These are phyloP conservation scores for Cantharis nigra DNA, from an alignment of 2,888 invertebrate genomes.

Conservation along the genomic window DNA sequence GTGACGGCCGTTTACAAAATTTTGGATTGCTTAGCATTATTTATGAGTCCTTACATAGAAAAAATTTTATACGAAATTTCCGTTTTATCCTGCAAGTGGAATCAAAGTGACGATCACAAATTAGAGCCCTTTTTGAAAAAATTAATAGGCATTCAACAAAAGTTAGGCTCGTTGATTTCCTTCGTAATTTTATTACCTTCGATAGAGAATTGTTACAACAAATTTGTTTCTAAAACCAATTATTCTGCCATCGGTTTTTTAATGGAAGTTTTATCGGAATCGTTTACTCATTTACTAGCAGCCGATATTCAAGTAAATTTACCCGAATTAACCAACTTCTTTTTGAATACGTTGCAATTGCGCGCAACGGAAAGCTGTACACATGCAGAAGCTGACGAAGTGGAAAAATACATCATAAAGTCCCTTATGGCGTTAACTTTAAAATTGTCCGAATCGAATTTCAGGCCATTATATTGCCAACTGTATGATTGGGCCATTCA, in stretches of 20 bases:
- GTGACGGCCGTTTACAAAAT: conserved; percentile 82
- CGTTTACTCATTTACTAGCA: conserved; percentile 66
- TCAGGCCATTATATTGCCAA: conserved; percentile 85
- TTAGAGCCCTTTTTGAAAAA: conserved; percentile 62
- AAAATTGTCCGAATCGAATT: conserved; percentile 86
- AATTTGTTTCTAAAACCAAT: conserved; percentile 63
- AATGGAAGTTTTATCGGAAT: conserved; percentile 77
- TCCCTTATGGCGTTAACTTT: conserved; percentile 80
- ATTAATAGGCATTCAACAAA: conserved; percentile 66
- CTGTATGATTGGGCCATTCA: conserved; percentile 86
- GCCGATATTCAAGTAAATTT: conserved; percentile 68
- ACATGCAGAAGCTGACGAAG: conserved; percentile 58
- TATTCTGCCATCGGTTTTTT: conserved; percentile 69
- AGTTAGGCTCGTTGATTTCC: conserved; percentile 70
- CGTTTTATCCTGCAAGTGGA: conserved; percentile 61
- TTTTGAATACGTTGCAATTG: conserved; percentile 73
- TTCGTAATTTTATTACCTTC: conserved; percentile 78
- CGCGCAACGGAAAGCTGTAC: conserved; percentile 59
- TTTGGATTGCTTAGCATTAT: conserved; percentile 78
- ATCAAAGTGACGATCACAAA: conserved; percentile 55
- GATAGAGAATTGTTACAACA: conserved; percentile 67
- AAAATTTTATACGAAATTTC: conserved; percentile 70
- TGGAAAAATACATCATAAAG: conserved; percentile 77
- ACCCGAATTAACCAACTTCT: conserved; percentile 73
- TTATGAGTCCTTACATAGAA: conserved; percentile 83